Percentiles rank a stretch among this genome's conserved stretches.
Evolutionary conservation across 2,888 invertebrate genomes (phyloP).

Genomic region (Drosophila peninsularis): DNA sequence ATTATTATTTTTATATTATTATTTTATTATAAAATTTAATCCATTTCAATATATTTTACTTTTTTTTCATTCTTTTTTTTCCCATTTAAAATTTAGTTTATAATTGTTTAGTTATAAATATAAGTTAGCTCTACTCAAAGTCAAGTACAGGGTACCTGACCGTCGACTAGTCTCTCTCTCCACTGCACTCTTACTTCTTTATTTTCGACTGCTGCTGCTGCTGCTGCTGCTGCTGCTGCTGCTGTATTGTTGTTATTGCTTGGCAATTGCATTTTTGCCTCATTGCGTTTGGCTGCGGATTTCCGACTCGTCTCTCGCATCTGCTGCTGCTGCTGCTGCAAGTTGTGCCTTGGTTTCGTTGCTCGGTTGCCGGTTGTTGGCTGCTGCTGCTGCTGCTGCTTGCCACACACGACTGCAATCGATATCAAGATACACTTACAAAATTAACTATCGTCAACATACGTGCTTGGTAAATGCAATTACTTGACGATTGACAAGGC

Average conservation of each 20-base stretch:
- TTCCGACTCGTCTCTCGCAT: constrained; percentile 46
- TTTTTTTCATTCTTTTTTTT: too few species aligned
- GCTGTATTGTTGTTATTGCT: constrained; percentile 29
- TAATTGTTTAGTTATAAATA: too few species aligned
- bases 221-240: constrained; percentile 3
- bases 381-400: constrained; percentile 21
- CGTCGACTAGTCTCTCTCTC: background rate
- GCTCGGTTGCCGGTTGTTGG: constrained; percentile 22
- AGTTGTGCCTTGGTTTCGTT: constrained; percentile 11
- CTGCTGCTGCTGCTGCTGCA: constrained; percentile 19
- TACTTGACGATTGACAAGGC: constrained; percentile 75
- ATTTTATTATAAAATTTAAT: too few species aligned
- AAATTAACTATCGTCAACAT: constrained; percentile 80
- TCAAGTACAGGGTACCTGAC: background rate
- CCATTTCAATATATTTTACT: too few species aligned
- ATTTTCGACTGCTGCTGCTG: constrained; percentile 7
- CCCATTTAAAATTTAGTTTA: too few species aligned
- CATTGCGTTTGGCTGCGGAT: constrained; percentile 61
- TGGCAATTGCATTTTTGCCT: constrained; percentile 72
- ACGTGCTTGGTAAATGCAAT: constrained; percentile 78
- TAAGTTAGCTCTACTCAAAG: too few species aligned
- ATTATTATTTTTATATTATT: too few species aligned
- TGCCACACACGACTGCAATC: constrained; percentile 66
- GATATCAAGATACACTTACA: constrained; percentile 80
- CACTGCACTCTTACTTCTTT: background rate